These are phyloP conservation scores for Oncorhynchus kisutch DNA, from an alignment of 2,113 vertebrate genomes.

Conservation along the genomic window DNA sequence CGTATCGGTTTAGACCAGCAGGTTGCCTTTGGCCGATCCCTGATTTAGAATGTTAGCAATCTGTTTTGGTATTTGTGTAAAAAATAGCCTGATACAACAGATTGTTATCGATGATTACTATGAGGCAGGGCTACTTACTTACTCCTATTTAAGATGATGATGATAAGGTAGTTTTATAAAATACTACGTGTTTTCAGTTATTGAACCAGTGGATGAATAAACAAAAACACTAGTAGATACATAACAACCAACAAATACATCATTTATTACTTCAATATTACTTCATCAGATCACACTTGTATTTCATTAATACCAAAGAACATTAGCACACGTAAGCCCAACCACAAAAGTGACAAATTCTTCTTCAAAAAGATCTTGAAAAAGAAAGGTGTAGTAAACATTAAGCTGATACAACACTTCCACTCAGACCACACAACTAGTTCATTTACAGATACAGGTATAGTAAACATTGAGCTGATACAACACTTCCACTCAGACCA, in stretches of 20 bases:
- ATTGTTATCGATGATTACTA: too few species aligned
- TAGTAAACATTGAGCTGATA: too few species aligned
- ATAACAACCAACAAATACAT: conserved; percentile 54
- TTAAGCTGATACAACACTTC: too few species aligned
- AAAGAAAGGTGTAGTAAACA: conserved; percentile 65
- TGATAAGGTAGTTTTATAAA: background rate
- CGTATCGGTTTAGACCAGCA: too few species aligned
- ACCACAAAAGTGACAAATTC: conserved; percentile 57
- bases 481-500: too few species aligned
- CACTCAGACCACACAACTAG: too few species aligned
- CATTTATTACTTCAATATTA: conserved; percentile 75
- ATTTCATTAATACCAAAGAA: conserved; percentile 72
- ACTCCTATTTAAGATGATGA: background rate
- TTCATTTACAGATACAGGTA: too few species aligned
- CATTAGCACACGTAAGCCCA: conserved; percentile 55
- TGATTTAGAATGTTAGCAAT: too few species aligned
- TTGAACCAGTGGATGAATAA: conserved; percentile 16
- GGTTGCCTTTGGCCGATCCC: too few species aligned
- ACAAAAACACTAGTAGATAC: background rate
- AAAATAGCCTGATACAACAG: too few species aligned
- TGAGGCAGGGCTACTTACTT: too few species aligned
- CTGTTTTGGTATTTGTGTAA: too few species aligned
- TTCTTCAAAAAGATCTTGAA: conserved; percentile 63
- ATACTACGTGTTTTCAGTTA: background rate
- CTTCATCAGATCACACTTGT: conserved; percentile 41